Conservation (phyloP, 2,888 invertebrate genomes). For the Autographa pulchrina region DNA sequence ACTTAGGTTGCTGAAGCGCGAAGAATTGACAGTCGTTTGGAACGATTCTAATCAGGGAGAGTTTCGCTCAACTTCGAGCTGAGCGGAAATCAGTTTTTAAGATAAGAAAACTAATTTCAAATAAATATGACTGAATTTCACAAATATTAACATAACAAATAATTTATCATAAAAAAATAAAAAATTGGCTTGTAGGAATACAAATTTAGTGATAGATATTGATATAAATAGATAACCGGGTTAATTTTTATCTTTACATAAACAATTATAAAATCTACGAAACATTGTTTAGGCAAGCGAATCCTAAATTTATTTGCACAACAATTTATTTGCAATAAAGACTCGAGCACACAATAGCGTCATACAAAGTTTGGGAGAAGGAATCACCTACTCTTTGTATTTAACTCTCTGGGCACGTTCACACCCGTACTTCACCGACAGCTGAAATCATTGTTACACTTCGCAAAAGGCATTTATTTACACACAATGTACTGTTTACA, state of each 20-base stretch:
- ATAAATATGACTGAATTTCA: not conserved
- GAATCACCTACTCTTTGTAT: constrained; percentile 20
- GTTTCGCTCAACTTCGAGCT: not conserved
- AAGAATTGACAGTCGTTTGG: not conserved
- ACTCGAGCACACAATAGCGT: constrained; percentile 15
- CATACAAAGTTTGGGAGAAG: constrained; percentile 23
- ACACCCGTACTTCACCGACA: constrained; percentile 19
- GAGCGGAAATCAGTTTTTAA: not conserved
- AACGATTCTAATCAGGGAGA: not conserved
- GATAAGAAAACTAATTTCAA: not conserved
- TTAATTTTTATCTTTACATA: not conserved
- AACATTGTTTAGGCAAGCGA: not conserved
- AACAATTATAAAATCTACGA: not conserved
- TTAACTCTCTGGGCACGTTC: constrained; percentile 40
- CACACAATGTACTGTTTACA: constrained; percentile 22
- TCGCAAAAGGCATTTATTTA: constrained; percentile 17
- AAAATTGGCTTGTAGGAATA: no score
- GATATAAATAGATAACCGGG: not conserved
- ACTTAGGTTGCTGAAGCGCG: not conserved
- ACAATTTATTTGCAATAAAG: constrained; percentile 14
- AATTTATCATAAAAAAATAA: no score
- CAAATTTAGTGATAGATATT: no score
- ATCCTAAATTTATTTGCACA: constrained; percentile 5
- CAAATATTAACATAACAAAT: no score
- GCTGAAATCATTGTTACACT: constrained; percentile 40